These are phyloP conservation scores for Styela plicata DNA, from an alignment of 23 tunicate species.

Conservation along the genomic window DNA sequence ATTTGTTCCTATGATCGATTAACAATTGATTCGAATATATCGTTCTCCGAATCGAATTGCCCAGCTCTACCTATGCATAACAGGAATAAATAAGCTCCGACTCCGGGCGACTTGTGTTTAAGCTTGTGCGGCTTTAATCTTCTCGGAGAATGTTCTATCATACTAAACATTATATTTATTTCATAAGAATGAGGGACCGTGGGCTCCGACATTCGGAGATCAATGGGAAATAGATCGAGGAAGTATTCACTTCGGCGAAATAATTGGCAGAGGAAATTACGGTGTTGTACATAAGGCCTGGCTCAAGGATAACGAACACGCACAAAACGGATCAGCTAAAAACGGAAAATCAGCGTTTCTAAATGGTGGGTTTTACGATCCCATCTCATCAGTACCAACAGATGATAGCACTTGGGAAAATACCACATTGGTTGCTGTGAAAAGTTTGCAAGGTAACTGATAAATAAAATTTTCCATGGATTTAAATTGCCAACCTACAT, in stretches of 20 bases:
- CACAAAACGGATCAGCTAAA: background rate
- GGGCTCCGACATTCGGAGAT: constrained; percentile 67
- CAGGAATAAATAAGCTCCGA: too few species aligned
- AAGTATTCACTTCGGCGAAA: constrained; percentile 29
- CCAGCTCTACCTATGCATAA: too few species aligned
- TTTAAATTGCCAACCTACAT: too few species aligned
- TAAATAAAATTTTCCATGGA: too few species aligned
- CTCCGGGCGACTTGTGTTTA: too few species aligned
- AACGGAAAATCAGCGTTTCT: background rate
- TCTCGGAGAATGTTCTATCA: too few species aligned
- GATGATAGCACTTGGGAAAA: background rate
- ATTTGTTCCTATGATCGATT: too few species aligned
- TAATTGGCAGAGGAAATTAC: constrained; percentile 73
- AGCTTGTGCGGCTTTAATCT: too few species aligned
- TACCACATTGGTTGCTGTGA: constrained; percentile 33
- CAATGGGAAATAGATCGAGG: constrained; percentile 63
- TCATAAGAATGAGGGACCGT: constrained; percentile 10
- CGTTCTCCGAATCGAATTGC: too few species aligned
- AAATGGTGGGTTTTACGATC: constrained; percentile 13
- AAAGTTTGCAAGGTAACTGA: constrained; percentile 40
- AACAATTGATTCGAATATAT: too few species aligned
- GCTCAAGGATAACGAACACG: constrained; percentile 10
- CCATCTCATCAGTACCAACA: background rate
- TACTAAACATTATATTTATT: constrained; percentile 9
- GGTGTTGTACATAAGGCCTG: constrained; percentile 59